A percentile compares a stretch with the other conserved stretches of the same genome.
These are phyloP conservation scores for Schlechtendalia chinensis DNA, from an alignment of 1,140 invertebrate genomes.

Conservation along the genomic window DNA sequence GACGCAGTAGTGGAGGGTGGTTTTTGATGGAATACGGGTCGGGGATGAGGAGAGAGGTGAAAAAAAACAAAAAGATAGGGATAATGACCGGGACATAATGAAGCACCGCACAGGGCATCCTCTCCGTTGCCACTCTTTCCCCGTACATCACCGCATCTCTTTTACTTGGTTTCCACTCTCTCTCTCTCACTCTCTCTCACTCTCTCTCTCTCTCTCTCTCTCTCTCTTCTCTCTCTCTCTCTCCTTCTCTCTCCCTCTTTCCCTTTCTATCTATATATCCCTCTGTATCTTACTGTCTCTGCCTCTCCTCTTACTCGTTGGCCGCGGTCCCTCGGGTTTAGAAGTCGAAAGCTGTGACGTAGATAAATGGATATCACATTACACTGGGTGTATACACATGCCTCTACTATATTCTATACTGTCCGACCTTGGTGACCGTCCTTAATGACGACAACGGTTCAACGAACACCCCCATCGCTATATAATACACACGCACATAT, in stretches of 20 bases:
- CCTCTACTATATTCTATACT: not conserved
- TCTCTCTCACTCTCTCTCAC: too few species aligned
- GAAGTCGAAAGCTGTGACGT: conserved; percentile 48
- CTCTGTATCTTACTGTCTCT: not conserved
- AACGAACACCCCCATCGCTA: not conserved
- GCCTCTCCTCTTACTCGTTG: not conserved
- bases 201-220: not conserved
- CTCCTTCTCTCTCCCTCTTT: too few species aligned
- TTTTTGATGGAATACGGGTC: not conserved
- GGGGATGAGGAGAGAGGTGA: not conserved
- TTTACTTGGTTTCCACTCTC: not conserved
- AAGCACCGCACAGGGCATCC: conserved; percentile 24
- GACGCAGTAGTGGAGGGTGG: not conserved
- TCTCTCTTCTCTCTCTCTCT: not conserved
- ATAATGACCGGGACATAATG: conserved; percentile 49
- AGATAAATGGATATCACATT: conserved; percentile 48
- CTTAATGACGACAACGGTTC: conserved; percentile 33
- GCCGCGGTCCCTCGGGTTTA: conserved; percentile 36
- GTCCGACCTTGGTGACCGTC: conserved; percentile 17
- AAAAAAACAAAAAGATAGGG: conserved; percentile 47
- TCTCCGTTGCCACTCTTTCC: not conserved
- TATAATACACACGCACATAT: not conserved
- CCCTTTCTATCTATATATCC: too few species aligned
- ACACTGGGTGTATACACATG: conserved; percentile 21
- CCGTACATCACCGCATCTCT: not conserved